Evolutionary conservation across 2,888 invertebrate genomes (phyloP), one percentile per base, ranked within the genome.

Genomic region (Pediacus dermestoides): DNA sequence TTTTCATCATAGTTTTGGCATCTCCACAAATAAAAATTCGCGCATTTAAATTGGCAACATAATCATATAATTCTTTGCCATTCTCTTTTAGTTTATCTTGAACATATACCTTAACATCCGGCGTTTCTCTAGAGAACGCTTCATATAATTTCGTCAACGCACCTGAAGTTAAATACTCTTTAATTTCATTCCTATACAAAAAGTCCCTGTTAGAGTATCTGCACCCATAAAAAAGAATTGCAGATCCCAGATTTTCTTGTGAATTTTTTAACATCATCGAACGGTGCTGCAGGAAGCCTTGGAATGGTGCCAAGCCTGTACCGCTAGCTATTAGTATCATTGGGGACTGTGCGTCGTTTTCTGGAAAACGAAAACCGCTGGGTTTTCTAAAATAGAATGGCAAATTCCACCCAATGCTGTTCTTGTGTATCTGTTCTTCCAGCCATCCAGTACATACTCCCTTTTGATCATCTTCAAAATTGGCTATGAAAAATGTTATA

Each of bases 291-390:
- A 85, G 61, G 60, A 83, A 85, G 53, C 83, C 83, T 30, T 88
- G 70, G 63, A 85, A 91, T 0, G 91, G 90, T 0, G 90, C 79
- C 1, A 92, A 73, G 0, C 88, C 91, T 2, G 89, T 88, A 0
- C 91, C 92, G 22, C 87, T 80, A 0, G 85, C 86, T 49, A 92
- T 78, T 64, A 92, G 72, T 50, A 92, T 76, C 25, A 85, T 59
- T 2, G 84, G 80, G 10, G 61, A 58, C 12, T 67, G 57, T 14
- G 65, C 50, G n/a, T n/a, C n/a, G 59, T 77, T 71, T 4, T 65
- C 59, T 3, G 82, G 80, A 18, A 81, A 67, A 18, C 69, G 68
- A 68, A 87, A 88, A 41, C 68, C 68, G 10, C 75, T 71, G 54
- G 78, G 78, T 53, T 77, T 78, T 57, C 83, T 73, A 25, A 77